These are phyloP conservation scores for Sarcophaga bullata DNA, from an alignment of 1,140 invertebrate species.

Conservation along the genomic window DNA sequence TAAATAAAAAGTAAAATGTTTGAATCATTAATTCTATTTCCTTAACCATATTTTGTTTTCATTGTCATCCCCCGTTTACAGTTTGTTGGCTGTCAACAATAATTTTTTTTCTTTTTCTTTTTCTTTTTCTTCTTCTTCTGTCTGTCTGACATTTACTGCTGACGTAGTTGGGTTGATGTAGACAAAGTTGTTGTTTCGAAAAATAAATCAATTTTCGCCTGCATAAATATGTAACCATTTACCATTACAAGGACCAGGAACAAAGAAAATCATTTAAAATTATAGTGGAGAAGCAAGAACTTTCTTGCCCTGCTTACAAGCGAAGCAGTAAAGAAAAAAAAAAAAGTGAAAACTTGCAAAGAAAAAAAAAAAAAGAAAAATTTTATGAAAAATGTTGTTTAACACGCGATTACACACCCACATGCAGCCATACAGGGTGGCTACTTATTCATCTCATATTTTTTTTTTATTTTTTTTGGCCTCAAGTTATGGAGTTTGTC, in stretches of 20 bases:
- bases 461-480: too few species aligned
- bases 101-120: slow-evolving; percentile 4
- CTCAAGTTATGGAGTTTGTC: background rate
- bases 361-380: slow-evolving; percentile 24
- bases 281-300: background rate
- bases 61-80: slow-evolving; percentile 15
- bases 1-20: background rate
- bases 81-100: slow-evolving; percentile 37
- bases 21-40: slow-evolving; percentile 36
- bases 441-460: background rate
- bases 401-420: slow-evolving; percentile 34
- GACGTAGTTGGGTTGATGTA: background rate
- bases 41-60: background rate
- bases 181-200: slow-evolving; percentile 22
- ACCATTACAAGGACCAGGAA: background rate
- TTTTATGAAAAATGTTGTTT: slow-evolving; percentile 32
- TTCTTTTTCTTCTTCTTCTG: too few species aligned
- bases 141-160: too few species aligned
- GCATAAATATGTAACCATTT: slow-evolving; percentile 30
- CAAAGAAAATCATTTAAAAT: slow-evolving; percentile 23
- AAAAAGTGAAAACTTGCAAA: slow-evolving; percentile 40
- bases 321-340: too few species aligned
- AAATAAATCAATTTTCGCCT: slow-evolving; percentile 41
- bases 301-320: background rate
- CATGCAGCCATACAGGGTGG: background rate